Conservation (phyloP, 2,797 vertebrate species). For the Merluccius polli region DNA sequence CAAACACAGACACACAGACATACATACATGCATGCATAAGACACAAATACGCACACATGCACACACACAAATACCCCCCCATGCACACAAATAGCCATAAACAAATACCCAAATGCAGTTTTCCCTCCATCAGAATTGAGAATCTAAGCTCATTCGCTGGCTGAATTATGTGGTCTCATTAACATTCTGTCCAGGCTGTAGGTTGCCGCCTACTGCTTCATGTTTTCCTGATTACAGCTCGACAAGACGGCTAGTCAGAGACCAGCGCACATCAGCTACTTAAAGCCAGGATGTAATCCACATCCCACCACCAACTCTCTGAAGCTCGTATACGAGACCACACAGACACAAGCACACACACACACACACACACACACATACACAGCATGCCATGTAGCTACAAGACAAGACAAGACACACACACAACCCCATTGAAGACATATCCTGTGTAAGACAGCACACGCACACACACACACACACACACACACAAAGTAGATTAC, state of each 20-base stretch:
- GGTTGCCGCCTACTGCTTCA: background rate
- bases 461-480: background rate
- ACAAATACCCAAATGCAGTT: background rate
- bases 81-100: background rate
- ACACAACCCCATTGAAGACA: background rate
- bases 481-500: background rate
- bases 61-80: background rate
- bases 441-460: too few relatives aligned
- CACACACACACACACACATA: background rate
- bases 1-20: too few relatives aligned
- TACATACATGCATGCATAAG: background rate
- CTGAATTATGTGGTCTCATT: background rate
- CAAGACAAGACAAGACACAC: background rate
- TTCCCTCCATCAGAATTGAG: background rate
- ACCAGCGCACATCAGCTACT: background rate
- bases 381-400: too few relatives aligned
- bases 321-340: background rate
- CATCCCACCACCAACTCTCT: background rate
- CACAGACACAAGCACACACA: background rate
- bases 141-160: background rate
- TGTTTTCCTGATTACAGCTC: background rate
- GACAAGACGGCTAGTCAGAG: background rate
- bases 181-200: background rate
- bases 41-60: background rate
- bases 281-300: background rate